Evolutionary conservation across 2,113 vertebrate species (phyloP), one percentile per base, ranked within the genome.

Genomic region (Aspidoscelis tigris): DNA sequence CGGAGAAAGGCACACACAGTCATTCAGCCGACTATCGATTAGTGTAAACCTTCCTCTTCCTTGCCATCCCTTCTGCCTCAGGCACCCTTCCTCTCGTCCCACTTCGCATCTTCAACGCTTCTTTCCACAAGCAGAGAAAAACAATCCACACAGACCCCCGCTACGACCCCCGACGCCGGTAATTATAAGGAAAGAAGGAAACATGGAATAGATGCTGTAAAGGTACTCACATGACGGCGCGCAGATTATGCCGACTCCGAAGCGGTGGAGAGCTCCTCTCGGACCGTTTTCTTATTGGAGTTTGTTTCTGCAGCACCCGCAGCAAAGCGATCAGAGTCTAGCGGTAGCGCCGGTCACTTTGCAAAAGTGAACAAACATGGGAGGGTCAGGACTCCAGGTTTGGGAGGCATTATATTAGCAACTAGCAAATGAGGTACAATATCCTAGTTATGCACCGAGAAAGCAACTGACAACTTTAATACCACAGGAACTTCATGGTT

Each of bases 161-260:
- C 69, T 4, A 8, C 66, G n/a, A 3, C 10, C n/a, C 68, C 69
- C 69, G 33, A 33, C 33, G 33, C 33, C 33, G 33, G 33, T 50
- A 50, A 5, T 6, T 50, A 50, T 50, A 50, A 5, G 47, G 16
- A 20, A 78, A 16, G 22, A n/a, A 50, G n/a, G 69, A 21, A 9
- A 61, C 50, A 50, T 50, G 8, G 12, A n/a, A 26, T 55, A 47
- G 74, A 55, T 76, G 11, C n/a, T 18, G 64, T 21, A 8, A 7
- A 81, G 86, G 90, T 95, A 97, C 97, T 97, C 96, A 96, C 96
- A 91, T 92, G 95, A 91, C 92, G 91, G 84, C 83, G n/a, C 89
- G 86, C 95, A 93, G 91, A 47, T 47, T 33, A 4, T 20, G 43
- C 55, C 43, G 76, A 20, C 18, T 39, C 55, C 50, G 41, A 6